Base-by-base conservation (phyloP, 2,113 vertebrate genomes). In the Stictonetta naevosa region DNA sequence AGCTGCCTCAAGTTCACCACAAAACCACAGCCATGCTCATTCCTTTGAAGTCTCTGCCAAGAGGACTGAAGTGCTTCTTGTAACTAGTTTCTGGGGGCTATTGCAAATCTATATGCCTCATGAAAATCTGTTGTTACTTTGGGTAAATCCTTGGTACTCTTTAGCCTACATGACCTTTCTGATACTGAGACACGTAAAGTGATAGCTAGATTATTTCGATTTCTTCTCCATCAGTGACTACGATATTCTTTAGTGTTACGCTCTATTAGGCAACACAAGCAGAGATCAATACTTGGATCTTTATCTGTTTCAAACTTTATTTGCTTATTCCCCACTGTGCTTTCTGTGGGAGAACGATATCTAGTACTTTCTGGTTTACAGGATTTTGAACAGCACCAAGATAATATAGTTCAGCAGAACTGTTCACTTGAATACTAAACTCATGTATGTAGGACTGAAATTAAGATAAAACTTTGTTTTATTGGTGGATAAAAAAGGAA, bases 251-350 rank as follows among this genome's bases (percentile, higher is more conserved):
- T 94, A 75, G 80, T 92, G 88, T 75, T 96, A 89, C 40, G 29
- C 96, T 96, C 95, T 95, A 96, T 95, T 98, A 97, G 86, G 89
- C 95, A 97, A 93, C 90, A 95, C 89, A 96, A 97, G 88, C 81
- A 92, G 88, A 88, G 97, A 98, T 98, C 97, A 97, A 97, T 98
- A 97, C 79, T 93, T 3, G 2, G 95, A 96, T 98, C 95, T 92
- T 97, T 97, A 96, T 96, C 95, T 95, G 74, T 96, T 97, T 94
- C 91, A 92, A 91, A 55, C 80, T 96, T 96, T 94, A 93, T 95
- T 97, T 94, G 81, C 83, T 89, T 95, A 95, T 96, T 96, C 93
- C 93, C 92, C 67, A 63, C 82, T 86, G 92, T 85, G 84, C 72
- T 88, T 95, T 91, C 92, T 92, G 81, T 23, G 20, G n/a, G 15